A percentile compares a stretch with the other conserved stretches of the same genome.
Evolutionary conservation across 1,140 invertebrate genomes (phyloP).

Genomic region (Drosophila bifasciata): DNA sequence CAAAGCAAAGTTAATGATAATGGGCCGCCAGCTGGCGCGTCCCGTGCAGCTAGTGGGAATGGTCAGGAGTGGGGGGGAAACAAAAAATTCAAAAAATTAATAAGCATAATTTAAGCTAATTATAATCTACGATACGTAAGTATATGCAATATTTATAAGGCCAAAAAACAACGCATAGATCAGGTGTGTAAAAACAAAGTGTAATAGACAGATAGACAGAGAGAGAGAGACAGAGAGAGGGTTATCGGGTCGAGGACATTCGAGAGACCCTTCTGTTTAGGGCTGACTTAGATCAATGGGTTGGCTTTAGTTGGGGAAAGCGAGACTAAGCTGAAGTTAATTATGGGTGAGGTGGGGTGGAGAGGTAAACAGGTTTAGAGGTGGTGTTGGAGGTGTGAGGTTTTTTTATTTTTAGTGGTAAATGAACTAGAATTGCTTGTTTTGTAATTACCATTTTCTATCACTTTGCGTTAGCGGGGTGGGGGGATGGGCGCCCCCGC

Average conservation of each 20-base stretch:
- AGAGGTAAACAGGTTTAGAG: constrained; percentile 40
- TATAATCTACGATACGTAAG: constrained; percentile 34
- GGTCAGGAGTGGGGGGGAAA: constrained; percentile 6
- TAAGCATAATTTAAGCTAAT: constrained; percentile 31
- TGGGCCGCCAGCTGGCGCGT: no score
- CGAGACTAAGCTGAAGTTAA: constrained; percentile 33
- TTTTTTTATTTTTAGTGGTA: constrained; percentile 14
- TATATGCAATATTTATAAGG: constrained; percentile 46
- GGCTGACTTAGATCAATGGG: no score
- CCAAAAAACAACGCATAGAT: constrained; percentile 45
- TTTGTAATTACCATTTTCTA: constrained; percentile 84
- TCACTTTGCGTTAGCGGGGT: constrained; percentile 73
- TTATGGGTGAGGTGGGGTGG: constrained; percentile 13
- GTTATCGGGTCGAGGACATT: constrained; percentile 6
- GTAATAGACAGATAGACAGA: constrained; percentile 18
- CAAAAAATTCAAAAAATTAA: constrained; percentile 23
- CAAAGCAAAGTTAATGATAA: constrained; percentile 30
- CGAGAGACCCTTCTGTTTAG: constrained; percentile 8
- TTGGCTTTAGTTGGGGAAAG: background rate
- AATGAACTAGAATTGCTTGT: constrained; percentile 69
- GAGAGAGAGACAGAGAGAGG: constrained; percentile 22
- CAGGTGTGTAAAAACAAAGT: constrained; percentile 36
- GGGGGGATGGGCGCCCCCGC: constrained; percentile 73
- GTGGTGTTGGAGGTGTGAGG: constrained; percentile 27
- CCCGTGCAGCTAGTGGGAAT: no score